Conservation (phyloP, 2,797 vertebrate species). For the Lemur catta region DNA sequence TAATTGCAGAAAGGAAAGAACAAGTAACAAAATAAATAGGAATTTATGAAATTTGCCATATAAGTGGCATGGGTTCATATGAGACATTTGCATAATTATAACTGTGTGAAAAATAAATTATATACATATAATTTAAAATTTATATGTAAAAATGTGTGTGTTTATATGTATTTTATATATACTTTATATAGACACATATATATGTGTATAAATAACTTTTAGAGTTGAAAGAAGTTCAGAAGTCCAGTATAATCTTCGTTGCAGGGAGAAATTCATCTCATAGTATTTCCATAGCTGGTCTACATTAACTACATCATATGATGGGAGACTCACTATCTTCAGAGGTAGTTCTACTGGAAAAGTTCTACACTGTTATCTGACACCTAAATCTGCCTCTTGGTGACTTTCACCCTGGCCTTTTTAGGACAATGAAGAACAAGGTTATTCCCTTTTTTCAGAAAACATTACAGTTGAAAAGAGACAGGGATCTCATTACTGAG, state of each 20-base stretch:
- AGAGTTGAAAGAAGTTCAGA: slow-evolving; percentile 4
- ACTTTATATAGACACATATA: background rate
- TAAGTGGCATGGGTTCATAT: background rate
- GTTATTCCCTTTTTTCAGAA: background rate
- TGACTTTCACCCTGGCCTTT: background rate
- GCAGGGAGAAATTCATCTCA: background rate
- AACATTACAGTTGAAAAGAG: background rate
- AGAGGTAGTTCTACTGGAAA: background rate
- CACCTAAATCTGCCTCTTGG: background rate
- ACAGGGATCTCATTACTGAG: background rate
- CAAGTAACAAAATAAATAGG: background rate
- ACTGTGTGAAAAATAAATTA: background rate
- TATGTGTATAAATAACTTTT: background rate
- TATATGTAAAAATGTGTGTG: background rate
- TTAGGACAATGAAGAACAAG: background rate
- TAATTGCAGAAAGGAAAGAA: slow-evolving; percentile 32
- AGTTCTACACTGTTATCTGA: background rate
- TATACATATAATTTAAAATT: background rate
- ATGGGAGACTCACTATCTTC: background rate
- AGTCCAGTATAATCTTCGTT: background rate
- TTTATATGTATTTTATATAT: background rate
- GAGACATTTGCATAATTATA: background rate
- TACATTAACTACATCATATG: background rate
- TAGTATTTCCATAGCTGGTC: background rate
- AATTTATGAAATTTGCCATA: slow-evolving; percentile 39